Evolutionary conservation across 1,140 invertebrate species (phyloP).

Genomic region (Carposina sasakii): DNA sequence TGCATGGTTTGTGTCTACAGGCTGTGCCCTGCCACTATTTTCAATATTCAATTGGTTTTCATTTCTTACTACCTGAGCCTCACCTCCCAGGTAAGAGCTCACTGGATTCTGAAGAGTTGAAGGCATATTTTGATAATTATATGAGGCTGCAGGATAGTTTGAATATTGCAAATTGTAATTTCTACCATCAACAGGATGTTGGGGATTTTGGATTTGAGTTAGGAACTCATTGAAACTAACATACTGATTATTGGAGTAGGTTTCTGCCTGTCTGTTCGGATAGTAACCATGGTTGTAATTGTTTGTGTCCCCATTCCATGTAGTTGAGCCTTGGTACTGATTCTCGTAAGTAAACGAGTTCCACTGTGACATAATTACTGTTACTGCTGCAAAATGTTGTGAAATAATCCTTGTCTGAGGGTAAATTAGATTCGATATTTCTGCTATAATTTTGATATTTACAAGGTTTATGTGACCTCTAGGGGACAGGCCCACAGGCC

Average conservation of each 20-base stretch:
- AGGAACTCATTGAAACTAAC: constrained; percentile 64
- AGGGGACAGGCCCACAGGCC: constrained; percentile 45
- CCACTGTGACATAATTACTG: constrained; percentile 54
- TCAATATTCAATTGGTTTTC: constrained; percentile 31
- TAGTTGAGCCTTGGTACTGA: constrained; percentile 45
- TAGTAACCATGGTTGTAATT: constrained; percentile 47
- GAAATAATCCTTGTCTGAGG: constrained; percentile 30
- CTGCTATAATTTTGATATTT: constrained; percentile 16
- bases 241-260: constrained; percentile 46
- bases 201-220: constrained; percentile 51
- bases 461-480: constrained; percentile 5
- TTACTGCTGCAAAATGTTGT: constrained; percentile 35
- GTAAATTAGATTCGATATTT: constrained; percentile 13
- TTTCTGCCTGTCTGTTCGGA: constrained; percentile 44
- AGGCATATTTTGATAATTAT: constrained; percentile 48
- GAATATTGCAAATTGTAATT: constrained; percentile 49
- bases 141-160: constrained; percentile 43
- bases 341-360: constrained; percentile 55
- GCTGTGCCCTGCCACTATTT: constrained; percentile 17
- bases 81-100: too few species aligned
- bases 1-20: constrained; percentile 30
- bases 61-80: constrained; percentile 36
- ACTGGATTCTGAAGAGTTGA: constrained; percentile 36
- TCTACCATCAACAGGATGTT: constrained; percentile 21
- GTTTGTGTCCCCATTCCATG: constrained; percentile 54